Base-by-base conservation (phyloP, 2,888 invertebrate species). In the Phengaris arion region DNA sequence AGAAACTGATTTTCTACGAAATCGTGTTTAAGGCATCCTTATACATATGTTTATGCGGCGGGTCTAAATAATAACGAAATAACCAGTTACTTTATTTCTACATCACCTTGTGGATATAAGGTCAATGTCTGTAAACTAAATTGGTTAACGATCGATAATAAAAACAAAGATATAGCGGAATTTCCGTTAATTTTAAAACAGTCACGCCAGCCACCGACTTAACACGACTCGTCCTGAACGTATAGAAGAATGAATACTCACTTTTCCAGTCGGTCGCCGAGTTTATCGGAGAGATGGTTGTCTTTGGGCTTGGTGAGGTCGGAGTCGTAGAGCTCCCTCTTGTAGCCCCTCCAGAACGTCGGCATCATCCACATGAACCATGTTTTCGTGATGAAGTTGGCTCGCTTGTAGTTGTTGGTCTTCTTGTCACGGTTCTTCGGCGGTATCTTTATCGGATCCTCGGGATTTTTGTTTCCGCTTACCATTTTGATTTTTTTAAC, bases 221-320 rank as follows among this genome's bases (percentile, higher is more conserved):
- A 15, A 35, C 64, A 68, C 15, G 2, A 35, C 2, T 3, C 48
- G 35, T 54, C 64, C 59, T 22, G 68, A 4, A 15, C 0, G 22
- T 48, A 70, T 57, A 64, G 75, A 77, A 45, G 64, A 72, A 68
- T 48, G 12, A 22, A 54, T 76, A 90, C 94, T 94, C 87, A 95
- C 95, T 88, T 93, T 83, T 95, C 94, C 6, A 96, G 90, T 78
- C 93, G 94, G 79, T 95, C 94, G n/a, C 96, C 96, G 57, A 96
- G 92, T 81, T 90, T 87, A 79, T 94, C 93, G 0, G 96, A 96
- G 78, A 92, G 91, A 83, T 97, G 97, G 82, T 94, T 94, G 68
- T 95, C 94, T 78, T 97, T 94, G 22, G 96, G 96, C 83, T 95
- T 94, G 54, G 96, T 96, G 78, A 97, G 93, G 88, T 97, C 97